These are phyloP conservation scores for Diabrotica undecimpunctata DNA, from an alignment of 1,140 invertebrate genomes.

Conservation along the genomic window DNA sequence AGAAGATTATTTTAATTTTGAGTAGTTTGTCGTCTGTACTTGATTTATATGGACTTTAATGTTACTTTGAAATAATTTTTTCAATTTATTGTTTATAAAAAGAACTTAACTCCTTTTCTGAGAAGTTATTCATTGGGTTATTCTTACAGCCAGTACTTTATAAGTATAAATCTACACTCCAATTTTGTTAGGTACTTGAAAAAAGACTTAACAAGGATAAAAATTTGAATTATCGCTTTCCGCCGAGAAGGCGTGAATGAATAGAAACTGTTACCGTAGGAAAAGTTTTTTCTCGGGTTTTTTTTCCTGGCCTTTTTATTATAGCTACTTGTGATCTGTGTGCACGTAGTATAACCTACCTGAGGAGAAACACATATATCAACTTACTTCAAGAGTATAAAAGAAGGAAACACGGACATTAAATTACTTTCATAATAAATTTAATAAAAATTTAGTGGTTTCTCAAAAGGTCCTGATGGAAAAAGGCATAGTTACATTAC, in stretches of 20 bases:
- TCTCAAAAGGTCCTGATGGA: not conserved
- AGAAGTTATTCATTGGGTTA: no score
- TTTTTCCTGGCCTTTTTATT: not conserved
- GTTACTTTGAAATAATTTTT: no score
- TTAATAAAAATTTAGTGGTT: not conserved
- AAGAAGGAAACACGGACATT: conserved; percentile 2
- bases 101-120: no score
- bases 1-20: no score
- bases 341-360: not conserved
- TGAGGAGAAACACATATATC: conserved; percentile 1
- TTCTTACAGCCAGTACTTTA: not conserved
- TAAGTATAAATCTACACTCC: not conserved
- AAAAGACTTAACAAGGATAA: not conserved
- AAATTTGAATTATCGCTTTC: not conserved
- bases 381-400: not conserved
- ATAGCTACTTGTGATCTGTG: not conserved
- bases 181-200: not conserved
- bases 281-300: not conserved
- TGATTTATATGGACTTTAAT: no score
- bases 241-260: not conserved
- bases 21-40: no score
- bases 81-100: no score
- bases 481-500: no score
- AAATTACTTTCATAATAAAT: not conserved
- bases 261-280: not conserved